Evolutionary conservation across 2,797 vertebrate species (phyloP), one percentile per base, ranked within the genome.

Genomic region (Neostethus bicornis): DNA sequence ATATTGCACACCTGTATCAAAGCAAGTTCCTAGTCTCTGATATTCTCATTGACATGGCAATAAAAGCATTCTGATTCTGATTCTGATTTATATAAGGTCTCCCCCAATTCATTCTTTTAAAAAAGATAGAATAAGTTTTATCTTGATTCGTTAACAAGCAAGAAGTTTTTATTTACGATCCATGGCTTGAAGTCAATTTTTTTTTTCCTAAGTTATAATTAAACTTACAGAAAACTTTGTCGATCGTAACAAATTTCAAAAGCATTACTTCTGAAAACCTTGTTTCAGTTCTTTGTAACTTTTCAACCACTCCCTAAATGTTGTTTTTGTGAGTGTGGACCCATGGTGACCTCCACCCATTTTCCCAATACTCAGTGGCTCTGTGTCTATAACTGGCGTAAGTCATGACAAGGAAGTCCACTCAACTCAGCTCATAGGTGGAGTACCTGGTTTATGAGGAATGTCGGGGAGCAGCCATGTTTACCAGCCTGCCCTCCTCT

Each of bases 381-480:
- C 69, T 86, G 79, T 86, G 80, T 86, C 71, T 81, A 50, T 81
- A 70, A 68, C 65, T 84, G 84, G 74, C 75, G 67, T 72, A 80
- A 75, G 76, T 65, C 13, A 53, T 77, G 61, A 85, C 82, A 82
- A 76, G 72, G 77, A 77, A 75, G 53, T 77, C 75, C 67, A 74
- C 79, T 86, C 80, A 76, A 76, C 77, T 74, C 64, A 83, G 85
- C 85, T 82, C 66, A 86, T 80, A 70, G 65, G 76, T 69, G 34
- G 80, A 77, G 72, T 85, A 89, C 69, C 85, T 78, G 88, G 83
- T 79, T 87, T 81, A 83, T 81, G 32, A 63, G 82, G 87, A 91
- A 87, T 73, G 67, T 80, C 86, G 80, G 85, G 75, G 86, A 73
- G 81, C 86, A 91, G 84, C 87, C 88, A 81, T 77, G 84, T 83